Evolutionary conservation across 2,888 invertebrate genomes (phyloP), one percentile per base, ranked within the genome.

Genomic region (Brenthis daphne): DNA sequence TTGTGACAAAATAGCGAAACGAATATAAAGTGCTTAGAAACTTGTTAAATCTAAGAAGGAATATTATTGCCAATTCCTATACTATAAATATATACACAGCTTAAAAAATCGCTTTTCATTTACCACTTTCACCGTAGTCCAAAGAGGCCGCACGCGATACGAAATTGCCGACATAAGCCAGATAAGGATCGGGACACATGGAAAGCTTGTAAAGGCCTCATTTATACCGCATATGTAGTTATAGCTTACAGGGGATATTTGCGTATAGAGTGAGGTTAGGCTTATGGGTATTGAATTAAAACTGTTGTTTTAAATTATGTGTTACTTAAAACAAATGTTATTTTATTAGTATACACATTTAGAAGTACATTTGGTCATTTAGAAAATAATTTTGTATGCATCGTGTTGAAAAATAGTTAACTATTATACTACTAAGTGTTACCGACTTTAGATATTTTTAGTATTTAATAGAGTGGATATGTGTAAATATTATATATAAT

Each of bases 141-240:
- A 67, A 71, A 70, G 76, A 75, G 77, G 77, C 77, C 75, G 77
- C 85, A 86, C 86, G 86, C 87, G 83, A 86, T 81, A 79, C 78
- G 77, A 80, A 82, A 84, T 80, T 79, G 80, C 78, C 77, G 73
- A 73, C 77, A 74, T 75, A 75, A 76, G 65, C 75, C 75, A 72
- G 86, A 86, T 86, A 86, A 84, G 81, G 80, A 85, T 85, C 85
- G 70, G 77, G 77, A 79, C 82, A 82, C 80, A 81, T 77, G 82
- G 78, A 82, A 79, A 78, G 77, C 79, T 77, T 77, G 80, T 79
- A 81, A 77, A 78, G 77, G 81, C 77, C 76, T 77, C 77, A 71
- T 73, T 72, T 77, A 75, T 72, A 67, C 64, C 67, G 24, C 68
- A 67, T 67, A 70, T 70, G 67, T 70, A 69, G 57, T 58, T 69